Evolutionary conservation across 2,113 vertebrate genomes (phyloP), one percentile per base, ranked within the genome.

Genomic region (Spermophilus dauricus): DNA sequence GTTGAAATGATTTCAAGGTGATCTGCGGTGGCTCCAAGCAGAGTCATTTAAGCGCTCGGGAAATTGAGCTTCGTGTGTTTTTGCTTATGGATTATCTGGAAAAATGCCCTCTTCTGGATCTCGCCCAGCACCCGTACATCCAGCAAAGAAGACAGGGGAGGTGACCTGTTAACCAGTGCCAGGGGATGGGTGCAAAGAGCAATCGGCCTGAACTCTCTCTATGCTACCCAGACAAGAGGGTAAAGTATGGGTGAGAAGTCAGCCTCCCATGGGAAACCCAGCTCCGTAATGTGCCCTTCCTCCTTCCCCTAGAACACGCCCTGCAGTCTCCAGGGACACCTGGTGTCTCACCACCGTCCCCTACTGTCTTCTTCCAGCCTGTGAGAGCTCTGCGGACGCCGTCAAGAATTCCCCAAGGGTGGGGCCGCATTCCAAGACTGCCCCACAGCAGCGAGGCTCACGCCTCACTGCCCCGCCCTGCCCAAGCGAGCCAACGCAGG

Each of bases 1-100:
- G 42, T 89, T 37, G 84, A 94, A 94, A 53, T 89, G 37, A 91
- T 84, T 97, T 96, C 5, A 83, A 89, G 83, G 63, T 83, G 69
- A 89, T 53, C 53, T 89, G 78, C 20, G 37, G 9, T 22, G 34
- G 80, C 28, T 96, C 48, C 93, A 83, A 91, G 48, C 45, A 72
- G 81, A 37, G 61, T 56, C 73, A 82, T 30, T 91, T 89, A 94
- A 86, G n/a, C 56, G 20, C 53, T 91, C n/a, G n/a, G 69, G 72
- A 89, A 94, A 94, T 42, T n/a, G 30, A 92, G 20, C 70, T 88
- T 37, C 11, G 11, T 2, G 11, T 2, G 7, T 69, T 92, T 84
- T 69, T 61, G 51, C 28, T 91, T 72, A 86, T 4, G 14, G 63
- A 58, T 96, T 94, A 56, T 86, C 53, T 91, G 69, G 76, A 91